phyloP scores from a whole-genome alignment of 2,113 vertebrate species.

The Craseonycteris thonglongyai region DNA sequence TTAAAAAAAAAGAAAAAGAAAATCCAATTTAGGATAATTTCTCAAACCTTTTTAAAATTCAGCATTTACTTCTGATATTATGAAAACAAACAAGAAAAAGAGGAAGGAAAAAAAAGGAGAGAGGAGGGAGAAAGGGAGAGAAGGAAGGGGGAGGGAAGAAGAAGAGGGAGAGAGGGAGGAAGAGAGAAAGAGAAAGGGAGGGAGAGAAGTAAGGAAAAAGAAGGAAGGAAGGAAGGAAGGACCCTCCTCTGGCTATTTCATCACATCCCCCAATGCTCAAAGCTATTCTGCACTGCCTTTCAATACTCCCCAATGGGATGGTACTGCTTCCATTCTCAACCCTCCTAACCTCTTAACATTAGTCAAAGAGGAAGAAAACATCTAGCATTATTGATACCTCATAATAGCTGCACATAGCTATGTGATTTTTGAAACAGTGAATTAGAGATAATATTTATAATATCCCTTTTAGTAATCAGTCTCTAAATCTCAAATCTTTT shows the following conservation, averaged over 20 bases:
- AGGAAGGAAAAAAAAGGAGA: not conserved
- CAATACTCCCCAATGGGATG: not conserved
- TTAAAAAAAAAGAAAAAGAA: no score
- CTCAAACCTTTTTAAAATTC: not conserved
- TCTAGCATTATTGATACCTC: not conserved
- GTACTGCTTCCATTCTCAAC: not conserved
- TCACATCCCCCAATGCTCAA: not conserved
- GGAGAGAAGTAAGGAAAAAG: not conserved
- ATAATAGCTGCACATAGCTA: not conserved
- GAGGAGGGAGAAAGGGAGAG: not conserved
- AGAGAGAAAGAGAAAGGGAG: no score
- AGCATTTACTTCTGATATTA: not conserved
- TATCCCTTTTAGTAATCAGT: not conserved
- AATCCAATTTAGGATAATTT: not conserved
- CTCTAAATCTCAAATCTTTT: not conserved
- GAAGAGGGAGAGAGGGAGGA: not conserved
- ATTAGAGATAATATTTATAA: not conserved
- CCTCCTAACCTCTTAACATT: not conserved
- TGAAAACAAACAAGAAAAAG: not conserved
- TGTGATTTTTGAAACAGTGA: not conserved
- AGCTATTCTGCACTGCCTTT: not conserved
- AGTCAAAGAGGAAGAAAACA: not conserved
- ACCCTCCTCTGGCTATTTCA: no score
- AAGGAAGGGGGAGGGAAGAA: not conserved
- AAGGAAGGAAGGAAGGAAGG: not conserved